A percentile compares a stretch with the other conserved stretches of the same genome.
Conservation (phyloP, 2,888 invertebrate genomes). For the Entomobrya proxima region DNA sequence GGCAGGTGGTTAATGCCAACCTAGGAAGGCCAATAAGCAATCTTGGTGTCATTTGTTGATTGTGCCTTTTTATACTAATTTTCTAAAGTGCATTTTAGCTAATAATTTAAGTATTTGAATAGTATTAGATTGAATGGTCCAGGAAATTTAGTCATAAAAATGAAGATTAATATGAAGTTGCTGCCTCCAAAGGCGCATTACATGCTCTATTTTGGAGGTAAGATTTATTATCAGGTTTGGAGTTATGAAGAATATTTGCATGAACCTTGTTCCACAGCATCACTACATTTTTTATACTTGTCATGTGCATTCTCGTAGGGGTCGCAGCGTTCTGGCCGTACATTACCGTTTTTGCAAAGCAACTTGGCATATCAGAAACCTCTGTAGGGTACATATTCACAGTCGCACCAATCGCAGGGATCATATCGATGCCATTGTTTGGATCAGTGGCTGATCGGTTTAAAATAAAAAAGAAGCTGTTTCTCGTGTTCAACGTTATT, state of each 20-base stretch:
- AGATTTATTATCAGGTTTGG: slow-evolving; percentile 69
- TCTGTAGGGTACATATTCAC: slow-evolving; percentile 87
- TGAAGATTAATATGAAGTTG: slow-evolving; percentile 83
- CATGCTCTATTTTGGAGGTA: slow-evolving; percentile 92
- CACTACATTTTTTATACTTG: slow-evolving; percentile 10
- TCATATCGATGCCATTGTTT: slow-evolving; percentile 88
- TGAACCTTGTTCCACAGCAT: too few relatives aligned
- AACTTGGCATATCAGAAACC: slow-evolving; percentile 87
- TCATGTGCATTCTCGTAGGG: slow-evolving; percentile 80
- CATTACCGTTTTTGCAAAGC: slow-evolving; percentile 84
- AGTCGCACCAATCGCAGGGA: slow-evolving; percentile 84
- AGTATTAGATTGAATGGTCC: neutral
- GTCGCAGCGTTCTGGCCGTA: slow-evolving; percentile 89
- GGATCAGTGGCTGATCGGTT: slow-evolving; percentile 89
- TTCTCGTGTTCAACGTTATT: slow-evolving; percentile 85
- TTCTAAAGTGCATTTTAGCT: too few relatives aligned
- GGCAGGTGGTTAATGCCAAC: neutral
- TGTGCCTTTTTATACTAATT: neutral
- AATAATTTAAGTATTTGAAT: too few relatives aligned
- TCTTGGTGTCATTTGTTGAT: neutral
- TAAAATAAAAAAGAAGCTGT: slow-evolving; percentile 85
- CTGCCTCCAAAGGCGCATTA: slow-evolving; percentile 93
- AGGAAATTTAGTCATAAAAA: slow-evolving; percentile 1
- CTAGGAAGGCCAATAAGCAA: neutral
- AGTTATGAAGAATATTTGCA: neutral